Evolutionary conservation across 1,140 invertebrate genomes (phyloP), one percentile per base, ranked within the genome.

Genomic region (Cataglyphis hispanica): DNA sequence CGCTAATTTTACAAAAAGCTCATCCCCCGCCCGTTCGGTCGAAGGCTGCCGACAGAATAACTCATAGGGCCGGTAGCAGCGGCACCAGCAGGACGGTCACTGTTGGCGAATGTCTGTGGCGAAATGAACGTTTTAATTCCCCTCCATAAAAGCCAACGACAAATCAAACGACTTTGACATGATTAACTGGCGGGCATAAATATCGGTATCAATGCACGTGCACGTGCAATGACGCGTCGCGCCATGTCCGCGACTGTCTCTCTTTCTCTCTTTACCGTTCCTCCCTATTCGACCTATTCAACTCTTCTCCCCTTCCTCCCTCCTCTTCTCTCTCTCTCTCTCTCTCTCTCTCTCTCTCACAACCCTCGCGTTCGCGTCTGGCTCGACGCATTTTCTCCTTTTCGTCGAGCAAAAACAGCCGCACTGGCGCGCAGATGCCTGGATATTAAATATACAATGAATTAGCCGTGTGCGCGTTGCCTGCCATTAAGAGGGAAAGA

Each of bases 111-210:
- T 94, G 94, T 95, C 93, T 94, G 94, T 91, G 93, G 94, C 93
- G 92, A 95, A 94, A 94, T 94, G 93, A 95, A 95, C 94, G 94
- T 94, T 95, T 95, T 95, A 95, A 95, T 95, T 95, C 93, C 93
- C 94, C 93, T 94, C 93, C 92, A 94, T 94, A 95, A 95, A 95
- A 95, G 94, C 94, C 93, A 94, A 94, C 94, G 93, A 95, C 94
- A 95, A 95, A 95, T 95, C 94, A 95, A 94, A 95, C 92, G 92
- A 93, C 92, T 93, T 92, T 94, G 94, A 95, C 94, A 94, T 95
- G 94, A 95, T 95, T 94, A 95, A 95, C 93, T 95, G 94, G 91
- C 92, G 91, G 89, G 91, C 94, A 94, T 94, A 94, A 95, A 95
- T 95, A 95, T 94, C 93, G 92, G 92, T 94, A 94, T 95, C 94